phyloP scores from a whole-genome alignment of 1,140 invertebrate species.

The Eupristina koningsbergeri region DNA sequence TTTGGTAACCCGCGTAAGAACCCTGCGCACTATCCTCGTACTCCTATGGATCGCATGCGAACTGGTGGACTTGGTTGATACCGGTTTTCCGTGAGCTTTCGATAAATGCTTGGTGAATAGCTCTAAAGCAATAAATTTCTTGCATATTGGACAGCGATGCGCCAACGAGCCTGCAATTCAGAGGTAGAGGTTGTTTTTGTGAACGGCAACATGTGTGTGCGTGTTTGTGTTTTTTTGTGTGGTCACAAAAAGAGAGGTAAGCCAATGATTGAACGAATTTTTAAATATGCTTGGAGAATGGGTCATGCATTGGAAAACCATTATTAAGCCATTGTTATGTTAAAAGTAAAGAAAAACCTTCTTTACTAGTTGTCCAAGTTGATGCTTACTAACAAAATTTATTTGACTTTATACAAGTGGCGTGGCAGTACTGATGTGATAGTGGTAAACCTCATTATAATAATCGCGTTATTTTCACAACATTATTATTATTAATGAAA shows the following conservation, averaged over 20 bases:
- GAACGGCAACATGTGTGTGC: neutral
- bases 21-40: neutral
- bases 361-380: too few relatives aligned
- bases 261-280: neutral
- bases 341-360: too few relatives aligned
- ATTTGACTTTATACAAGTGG: too few relatives aligned
- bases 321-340: too few relatives aligned
- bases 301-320: too few relatives aligned
- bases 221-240: too few relatives aligned
- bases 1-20: neutral
- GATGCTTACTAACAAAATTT: too few relatives aligned
- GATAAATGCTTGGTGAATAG: conserved; percentile 34
- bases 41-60: neutral
- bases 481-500: too few relatives aligned
- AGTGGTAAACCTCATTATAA: too few relatives aligned
- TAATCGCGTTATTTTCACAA: too few relatives aligned
- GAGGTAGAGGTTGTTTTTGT: neutral
- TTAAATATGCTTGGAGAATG: neutral
- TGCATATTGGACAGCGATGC: conserved; percentile 23
- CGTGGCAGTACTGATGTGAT: too few relatives aligned
- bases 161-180: conserved; percentile 1
- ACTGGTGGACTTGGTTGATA: neutral
- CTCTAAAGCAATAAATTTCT: conserved; percentile 17
- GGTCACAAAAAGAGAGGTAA: neutral
- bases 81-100: conserved; percentile 13